Evolutionary conservation across 2,797 vertebrate genomes (phyloP), one percentile per base, ranked within the genome.

Genomic region (Cossypha caffra): DNA sequence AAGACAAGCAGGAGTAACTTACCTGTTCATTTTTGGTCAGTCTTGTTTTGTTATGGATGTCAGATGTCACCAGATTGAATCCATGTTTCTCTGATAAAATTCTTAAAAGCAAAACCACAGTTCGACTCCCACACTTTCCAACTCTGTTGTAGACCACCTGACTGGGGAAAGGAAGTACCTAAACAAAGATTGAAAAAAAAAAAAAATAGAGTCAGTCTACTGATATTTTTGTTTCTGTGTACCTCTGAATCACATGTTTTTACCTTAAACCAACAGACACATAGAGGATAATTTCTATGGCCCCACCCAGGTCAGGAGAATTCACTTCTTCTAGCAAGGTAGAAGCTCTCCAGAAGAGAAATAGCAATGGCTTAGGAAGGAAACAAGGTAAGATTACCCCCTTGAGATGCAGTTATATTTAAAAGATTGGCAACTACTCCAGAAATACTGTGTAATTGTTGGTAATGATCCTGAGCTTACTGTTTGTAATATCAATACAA

Each of bases 141-240:
- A 99, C 99, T 75, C 99, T 98, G 98, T 99, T 99, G 96, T 99
- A 99, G 51, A 99, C 98, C 98, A 99, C 99, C 98, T 99, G 99
- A 97, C 99, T 99, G 71, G 99, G 99, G 95, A 99, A 99, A 12
- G 98, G 99, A 76, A 99, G 98, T 91, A 98, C 98, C 99, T 99
- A 97, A 25, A 77, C 15, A 78, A 66, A 76, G 69, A 92, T 63
- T 3, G 5, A 82, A 96, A 61, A 82, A 96, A 38, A 38, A 38
- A 61, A 93, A 51, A 80, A 42, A 40, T 1, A 0, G 11, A 66
- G 52, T 96, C 58, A 96, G 31, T 45, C 43, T 37, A 74, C 25
- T 29, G 17, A 7, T 45, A 35, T 31, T 96, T 96, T 78, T 62
- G 35, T 43, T 93, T 82, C 73, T 40, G 16, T 47, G 12, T 69